phyloP scores from a whole-genome alignment of 2,797 vertebrate species.

The Gambelia wislizenii region DNA sequence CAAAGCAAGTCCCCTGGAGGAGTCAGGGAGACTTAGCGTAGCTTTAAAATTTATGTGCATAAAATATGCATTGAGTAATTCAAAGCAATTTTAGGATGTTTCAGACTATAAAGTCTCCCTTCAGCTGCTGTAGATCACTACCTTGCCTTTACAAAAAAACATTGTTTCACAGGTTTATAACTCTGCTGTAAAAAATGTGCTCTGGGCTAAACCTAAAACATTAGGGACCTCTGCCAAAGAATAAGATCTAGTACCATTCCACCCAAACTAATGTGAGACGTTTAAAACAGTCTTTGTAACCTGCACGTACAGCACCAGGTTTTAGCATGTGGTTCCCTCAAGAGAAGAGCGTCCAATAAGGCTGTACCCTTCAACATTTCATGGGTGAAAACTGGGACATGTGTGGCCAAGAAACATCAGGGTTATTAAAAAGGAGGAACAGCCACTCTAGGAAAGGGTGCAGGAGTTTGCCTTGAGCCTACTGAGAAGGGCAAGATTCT shows the following conservation, averaged over 20 bases:
- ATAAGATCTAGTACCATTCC: constrained; percentile 37
- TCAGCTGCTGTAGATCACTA: constrained; percentile 64
- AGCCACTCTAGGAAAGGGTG: too few relatives aligned
- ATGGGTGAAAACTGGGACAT: too few relatives aligned
- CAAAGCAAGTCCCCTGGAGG: constrained; percentile 29
- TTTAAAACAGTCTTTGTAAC: constrained; percentile 30
- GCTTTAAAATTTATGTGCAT: constrained; percentile 58
- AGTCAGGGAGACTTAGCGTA: constrained; percentile 31
- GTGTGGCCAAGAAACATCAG: too few relatives aligned
- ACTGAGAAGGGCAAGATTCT: too few relatives aligned
- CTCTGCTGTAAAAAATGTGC: constrained; percentile 60
- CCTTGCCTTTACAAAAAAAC: constrained; percentile 60
- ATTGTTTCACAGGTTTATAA: constrained; percentile 64
- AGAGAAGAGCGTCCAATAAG: neutral
- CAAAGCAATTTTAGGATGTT: constrained; percentile 62
- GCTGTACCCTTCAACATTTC: too few relatives aligned
- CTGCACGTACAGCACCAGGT: neutral
- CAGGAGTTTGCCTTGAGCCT: too few relatives aligned
- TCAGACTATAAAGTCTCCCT: constrained; percentile 63
- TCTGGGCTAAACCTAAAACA: constrained; percentile 49
- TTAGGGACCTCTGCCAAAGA: constrained; percentile 52
- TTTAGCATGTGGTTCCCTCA: neutral
- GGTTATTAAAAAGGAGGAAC: too few relatives aligned
- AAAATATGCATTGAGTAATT: constrained; percentile 65
- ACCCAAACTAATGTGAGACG: constrained; percentile 35